These are phyloP conservation scores for Felis catus DNA, from an alignment of 2,113 vertebrate genomes.

Conservation along the genomic window DNA sequence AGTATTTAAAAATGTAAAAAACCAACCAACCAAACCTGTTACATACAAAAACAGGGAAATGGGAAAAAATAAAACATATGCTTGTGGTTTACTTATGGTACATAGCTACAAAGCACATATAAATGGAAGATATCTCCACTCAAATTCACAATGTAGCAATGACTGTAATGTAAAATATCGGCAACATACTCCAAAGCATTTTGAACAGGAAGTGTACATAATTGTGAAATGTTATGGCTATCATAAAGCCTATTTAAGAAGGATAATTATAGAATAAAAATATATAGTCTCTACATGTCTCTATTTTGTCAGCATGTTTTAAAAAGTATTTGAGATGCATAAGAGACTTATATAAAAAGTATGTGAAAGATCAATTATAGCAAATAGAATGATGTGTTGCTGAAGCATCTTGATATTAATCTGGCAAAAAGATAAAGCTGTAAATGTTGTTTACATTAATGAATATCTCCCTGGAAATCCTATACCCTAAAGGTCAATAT, in stretches of 20 bases:
- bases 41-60: neutral
- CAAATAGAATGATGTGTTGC: neutral
- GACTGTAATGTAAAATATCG: neutral
- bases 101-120: neutral
- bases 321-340: neutral
- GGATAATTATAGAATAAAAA: neutral
- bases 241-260: neutral
- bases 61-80: neutral
- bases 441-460: neutral
- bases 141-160: neutral
- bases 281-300: neutral
- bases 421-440: neutral
- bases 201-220: neutral
- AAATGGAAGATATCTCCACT: conserved; percentile 1
- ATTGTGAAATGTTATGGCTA: neutral
- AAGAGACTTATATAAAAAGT: neutral
- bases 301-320: neutral
- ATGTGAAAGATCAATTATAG: neutral
- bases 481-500: neutral
- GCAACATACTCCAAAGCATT: neutral
- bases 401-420: neutral
- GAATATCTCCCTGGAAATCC: neutral
- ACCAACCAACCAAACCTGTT: neutral
- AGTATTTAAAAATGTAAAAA: neutral
- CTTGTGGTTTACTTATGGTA: neutral